These are phyloP conservation scores for Ranitomeya imitator DNA, from an alignment of 2,113 vertebrate genomes.

Conservation along the genomic window DNA sequence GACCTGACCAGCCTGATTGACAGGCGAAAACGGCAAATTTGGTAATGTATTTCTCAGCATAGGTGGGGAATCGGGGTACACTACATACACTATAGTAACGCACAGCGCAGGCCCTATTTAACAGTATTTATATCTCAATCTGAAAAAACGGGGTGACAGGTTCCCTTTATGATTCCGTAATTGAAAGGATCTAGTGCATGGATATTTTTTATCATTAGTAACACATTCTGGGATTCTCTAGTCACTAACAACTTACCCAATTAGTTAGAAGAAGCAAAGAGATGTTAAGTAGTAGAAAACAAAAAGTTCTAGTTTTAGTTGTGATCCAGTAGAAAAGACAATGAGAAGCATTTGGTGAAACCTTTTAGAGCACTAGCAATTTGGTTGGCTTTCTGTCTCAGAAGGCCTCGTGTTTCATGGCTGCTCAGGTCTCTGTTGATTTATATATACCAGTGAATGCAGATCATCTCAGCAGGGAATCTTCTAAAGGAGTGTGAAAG, in stretches of 20 bases:
- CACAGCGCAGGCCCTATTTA: no score
- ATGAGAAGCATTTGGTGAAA: not conserved
- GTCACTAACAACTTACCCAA: constrained; percentile 12
- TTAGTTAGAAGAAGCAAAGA: not conserved
- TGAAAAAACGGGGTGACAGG: no score
- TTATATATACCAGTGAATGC: constrained; percentile 7
- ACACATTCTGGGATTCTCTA: not conserved
- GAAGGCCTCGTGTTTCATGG: not conserved
- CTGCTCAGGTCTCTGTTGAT: not conserved
- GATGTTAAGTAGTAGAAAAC: not conserved
- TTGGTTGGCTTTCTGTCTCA: not conserved
- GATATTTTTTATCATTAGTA: not conserved
- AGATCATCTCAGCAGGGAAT: constrained; percentile 41
- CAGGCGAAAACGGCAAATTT: no score
- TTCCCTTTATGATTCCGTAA: not conserved
- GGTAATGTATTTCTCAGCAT: no score
- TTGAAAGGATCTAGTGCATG: not conserved
- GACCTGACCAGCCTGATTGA: no score
- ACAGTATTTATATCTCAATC: no score
- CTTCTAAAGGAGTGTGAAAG: not conserved
- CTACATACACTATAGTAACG: no score
- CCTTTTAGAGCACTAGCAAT: not conserved
- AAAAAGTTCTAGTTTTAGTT: not conserved
- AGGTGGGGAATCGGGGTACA: no score
- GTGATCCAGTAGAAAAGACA: not conserved